A percentile compares a stretch with the other conserved stretches of the same genome.
phyloP scores from a whole-genome alignment of 2,797 vertebrate species.

The Onychomys leucogaster region DNA sequence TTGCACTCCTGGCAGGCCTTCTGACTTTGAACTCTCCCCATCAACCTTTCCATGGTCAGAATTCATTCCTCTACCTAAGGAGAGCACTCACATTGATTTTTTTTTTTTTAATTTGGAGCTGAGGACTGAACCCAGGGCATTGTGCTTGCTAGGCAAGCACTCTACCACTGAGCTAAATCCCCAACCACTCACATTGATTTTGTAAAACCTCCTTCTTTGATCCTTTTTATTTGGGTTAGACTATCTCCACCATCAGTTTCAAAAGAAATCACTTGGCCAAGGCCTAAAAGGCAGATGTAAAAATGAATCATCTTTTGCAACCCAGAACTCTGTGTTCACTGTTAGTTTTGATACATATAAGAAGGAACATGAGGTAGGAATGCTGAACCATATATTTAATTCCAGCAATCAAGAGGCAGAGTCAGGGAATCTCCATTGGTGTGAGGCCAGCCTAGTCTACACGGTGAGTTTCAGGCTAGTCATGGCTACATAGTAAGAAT shows the following conservation, averaged over 20 bases:
- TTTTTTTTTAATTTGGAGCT: too few species aligned
- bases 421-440: background rate
- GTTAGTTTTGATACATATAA: background rate
- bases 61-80: background rate
- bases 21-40: background rate
- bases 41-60: background rate
- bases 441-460: background rate
- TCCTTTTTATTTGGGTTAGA: background rate
- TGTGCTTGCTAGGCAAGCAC: too few species aligned
- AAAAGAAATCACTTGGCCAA: background rate
- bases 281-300: background rate
- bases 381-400: background rate
- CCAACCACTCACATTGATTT: background rate
- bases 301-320: background rate
- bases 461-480: background rate
- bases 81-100: background rate
- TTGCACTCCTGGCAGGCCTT: background rate
- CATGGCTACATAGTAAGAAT: background rate
- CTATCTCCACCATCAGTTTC: background rate
- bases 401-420: background rate
- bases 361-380: background rate
- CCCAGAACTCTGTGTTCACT: background rate
- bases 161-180: too few species aligned
- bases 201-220: background rate
- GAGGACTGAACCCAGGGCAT: too few species aligned